Evolutionary conservation across 53 echinoderm and acorn worm species (phyloP).

Genomic region (Luidia sarsii): DNA sequence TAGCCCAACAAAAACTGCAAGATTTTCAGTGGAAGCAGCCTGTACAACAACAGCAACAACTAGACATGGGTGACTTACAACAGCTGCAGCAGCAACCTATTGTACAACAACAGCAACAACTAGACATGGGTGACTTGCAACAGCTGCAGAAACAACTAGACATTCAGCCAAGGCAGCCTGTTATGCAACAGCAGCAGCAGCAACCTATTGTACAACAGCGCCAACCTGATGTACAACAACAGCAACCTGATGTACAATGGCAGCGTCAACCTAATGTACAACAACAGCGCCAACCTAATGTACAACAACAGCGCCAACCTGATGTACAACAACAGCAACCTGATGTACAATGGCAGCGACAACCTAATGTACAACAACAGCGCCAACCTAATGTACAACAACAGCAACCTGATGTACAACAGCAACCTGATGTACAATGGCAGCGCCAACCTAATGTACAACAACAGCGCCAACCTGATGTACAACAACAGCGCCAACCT

Average conservation of each 20-base stretch:
- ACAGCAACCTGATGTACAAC: background rate
- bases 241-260: background rate
- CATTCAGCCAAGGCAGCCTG: background rate
- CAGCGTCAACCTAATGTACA: background rate
- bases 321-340: background rate
- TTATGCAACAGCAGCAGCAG: no score
- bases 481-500: constrained; percentile 17
- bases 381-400: background rate
- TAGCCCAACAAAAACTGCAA: background rate
- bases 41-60: background rate
- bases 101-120: background rate
- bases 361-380: background rate
- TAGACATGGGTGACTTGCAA: background rate
- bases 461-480: background rate
- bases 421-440: background rate
- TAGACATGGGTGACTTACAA: background rate
- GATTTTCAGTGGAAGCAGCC: background rate
- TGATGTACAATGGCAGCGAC: background rate
- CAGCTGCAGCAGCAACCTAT: background rate
- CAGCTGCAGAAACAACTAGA: background rate
- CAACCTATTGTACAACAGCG: background rate
- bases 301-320: background rate
- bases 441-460: background rate
- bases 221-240: background rate
- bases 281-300: background rate